phyloP scores from a whole-genome alignment of 2,797 vertebrate genomes.

The Molossus molossus region DNA sequence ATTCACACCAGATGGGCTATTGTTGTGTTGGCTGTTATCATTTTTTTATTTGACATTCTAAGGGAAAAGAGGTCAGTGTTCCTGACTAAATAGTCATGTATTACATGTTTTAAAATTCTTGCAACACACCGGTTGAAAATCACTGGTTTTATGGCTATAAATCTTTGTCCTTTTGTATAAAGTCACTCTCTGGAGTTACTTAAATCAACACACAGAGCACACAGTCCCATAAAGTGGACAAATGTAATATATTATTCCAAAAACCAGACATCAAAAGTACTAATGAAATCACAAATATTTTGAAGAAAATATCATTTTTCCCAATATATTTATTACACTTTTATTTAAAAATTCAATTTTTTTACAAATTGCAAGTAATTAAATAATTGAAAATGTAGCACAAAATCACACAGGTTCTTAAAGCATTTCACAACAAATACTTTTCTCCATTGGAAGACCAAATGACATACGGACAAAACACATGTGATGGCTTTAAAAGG shows the following conservation, averaged over 20 bases:
- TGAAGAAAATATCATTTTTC: background rate
- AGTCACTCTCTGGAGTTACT: background rate
- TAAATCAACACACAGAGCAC: slow-evolving; percentile 27
- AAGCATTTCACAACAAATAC: background rate
- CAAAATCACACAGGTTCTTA: background rate
- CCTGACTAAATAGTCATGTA: background rate
- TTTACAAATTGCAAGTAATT: slow-evolving; percentile 60
- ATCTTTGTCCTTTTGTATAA: slow-evolving; percentile 24
- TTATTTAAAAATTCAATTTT: background rate
- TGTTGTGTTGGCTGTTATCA: background rate
- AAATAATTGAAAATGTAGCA: background rate
- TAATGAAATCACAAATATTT: slow-evolving; percentile 18
- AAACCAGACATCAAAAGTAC: slow-evolving; percentile 11
- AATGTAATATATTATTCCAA: background rate
- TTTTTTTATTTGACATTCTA: background rate
- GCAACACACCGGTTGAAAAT: background rate
- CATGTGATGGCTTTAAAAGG: background rate
- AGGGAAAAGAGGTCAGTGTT: background rate
- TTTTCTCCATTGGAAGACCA: background rate
- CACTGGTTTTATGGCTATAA: background rate
- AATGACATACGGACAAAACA: background rate
- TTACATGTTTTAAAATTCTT: background rate
- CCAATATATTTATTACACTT: background rate
- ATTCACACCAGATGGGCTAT: background rate
- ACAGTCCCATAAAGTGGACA: background rate